These are phyloP conservation scores for Gonatopus flavifemur DNA, from an alignment of 1,140 invertebrate species.

Conservation along the genomic window DNA sequence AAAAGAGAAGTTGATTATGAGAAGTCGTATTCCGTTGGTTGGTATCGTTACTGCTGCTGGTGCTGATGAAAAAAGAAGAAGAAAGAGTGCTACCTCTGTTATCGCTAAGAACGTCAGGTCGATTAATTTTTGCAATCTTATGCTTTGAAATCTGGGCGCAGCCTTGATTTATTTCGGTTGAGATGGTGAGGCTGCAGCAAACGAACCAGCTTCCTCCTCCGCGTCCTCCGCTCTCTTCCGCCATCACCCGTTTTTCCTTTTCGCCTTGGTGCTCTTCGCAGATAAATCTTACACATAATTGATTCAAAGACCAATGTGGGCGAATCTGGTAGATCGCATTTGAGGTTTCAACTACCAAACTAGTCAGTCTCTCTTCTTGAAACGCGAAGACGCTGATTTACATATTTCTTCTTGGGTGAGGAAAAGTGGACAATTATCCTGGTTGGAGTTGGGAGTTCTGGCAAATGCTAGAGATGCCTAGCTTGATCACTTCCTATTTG, in stretches of 20 bases:
- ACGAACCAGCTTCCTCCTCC: slow-evolving; percentile 13
- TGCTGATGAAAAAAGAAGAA: not conserved
- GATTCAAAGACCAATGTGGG: slow-evolving; percentile 45
- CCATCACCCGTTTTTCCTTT: slow-evolving; percentile 8
- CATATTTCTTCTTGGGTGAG: no score
- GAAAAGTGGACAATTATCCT: no score
- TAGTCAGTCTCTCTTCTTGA: no score
- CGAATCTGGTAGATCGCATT: slow-evolving; percentile 41
- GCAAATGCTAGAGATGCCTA: no score
- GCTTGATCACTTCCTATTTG: no score
- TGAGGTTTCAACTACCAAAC: no score
- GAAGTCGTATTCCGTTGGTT: no score
- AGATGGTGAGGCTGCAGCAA: slow-evolving; percentile 32
- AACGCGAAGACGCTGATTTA: no score
- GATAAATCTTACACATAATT: slow-evolving; percentile 49
- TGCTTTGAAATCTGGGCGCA: slow-evolving; percentile 38
- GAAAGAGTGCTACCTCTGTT: slow-evolving; percentile 25
- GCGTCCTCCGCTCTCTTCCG: slow-evolving; percentile 3
- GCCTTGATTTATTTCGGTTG: slow-evolving; percentile 38
- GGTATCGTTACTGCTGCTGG: no score
- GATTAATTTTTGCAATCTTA: slow-evolving; percentile 40
- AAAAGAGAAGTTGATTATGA: no score
- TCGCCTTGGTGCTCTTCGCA: slow-evolving; percentile 17
- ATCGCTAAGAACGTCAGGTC: slow-evolving; percentile 31
- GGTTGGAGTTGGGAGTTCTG: no score